Percentiles rank a stretch among this genome's conserved stretches.
Conservation (phyloP, 2,888 invertebrate genomes). For the Bimastos eiseni region DNA sequence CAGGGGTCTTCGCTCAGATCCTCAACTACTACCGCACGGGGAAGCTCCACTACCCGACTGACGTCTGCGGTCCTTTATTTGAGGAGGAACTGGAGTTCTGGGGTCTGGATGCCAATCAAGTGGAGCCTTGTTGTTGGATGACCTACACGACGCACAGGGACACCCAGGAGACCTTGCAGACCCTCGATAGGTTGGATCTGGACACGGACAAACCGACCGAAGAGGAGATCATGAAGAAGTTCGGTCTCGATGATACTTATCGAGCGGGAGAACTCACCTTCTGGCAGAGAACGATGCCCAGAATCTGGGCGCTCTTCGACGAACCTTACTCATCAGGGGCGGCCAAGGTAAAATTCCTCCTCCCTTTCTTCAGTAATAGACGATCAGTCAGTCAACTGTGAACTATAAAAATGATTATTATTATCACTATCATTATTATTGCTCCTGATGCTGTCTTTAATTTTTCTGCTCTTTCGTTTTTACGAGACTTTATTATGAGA, state of each 20-base stretch:
- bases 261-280: conserved; percentile 61
- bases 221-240: conserved; percentile 91
- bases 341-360: conserved; percentile 77
- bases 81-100: conserved; percentile 74
- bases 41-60: background rate
- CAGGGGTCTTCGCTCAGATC: conserved; percentile 74
- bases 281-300: conserved; percentile 95
- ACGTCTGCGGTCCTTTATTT: background rate
- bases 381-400: background rate
- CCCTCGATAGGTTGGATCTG: conserved; percentile 92
- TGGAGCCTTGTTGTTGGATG: background rate
- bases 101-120: conserved; percentile 89
- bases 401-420: background rate
- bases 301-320: conserved; percentile 97
- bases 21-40: conserved; percentile 97
- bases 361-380: no score
- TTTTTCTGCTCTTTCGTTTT: background rate
- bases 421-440: background rate
- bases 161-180: conserved; percentile 97
- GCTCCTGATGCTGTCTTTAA: background rate
- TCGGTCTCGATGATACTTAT: conserved; percentile 32
- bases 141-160: conserved; percentile 69
- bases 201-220: conserved; percentile 95
- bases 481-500: background rate
- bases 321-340: conserved; percentile 97